These are phyloP conservation scores for Thomomys bottae DNA, from an alignment of 2,113 vertebrate genomes.

Conservation along the genomic window DNA sequence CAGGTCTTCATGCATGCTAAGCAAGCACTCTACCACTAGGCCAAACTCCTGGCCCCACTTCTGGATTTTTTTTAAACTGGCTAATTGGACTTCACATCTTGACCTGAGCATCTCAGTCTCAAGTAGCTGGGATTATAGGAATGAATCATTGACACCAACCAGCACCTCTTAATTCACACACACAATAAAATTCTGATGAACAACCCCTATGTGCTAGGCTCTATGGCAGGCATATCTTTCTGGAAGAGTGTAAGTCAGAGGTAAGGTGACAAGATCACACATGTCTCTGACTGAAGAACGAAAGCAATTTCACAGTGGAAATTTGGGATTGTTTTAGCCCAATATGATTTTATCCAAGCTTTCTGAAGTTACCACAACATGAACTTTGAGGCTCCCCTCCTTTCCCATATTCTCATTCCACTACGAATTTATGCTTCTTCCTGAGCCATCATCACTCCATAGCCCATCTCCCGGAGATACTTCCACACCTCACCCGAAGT, in stretches of 20 bases:
- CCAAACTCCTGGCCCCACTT: too few relatives aligned
- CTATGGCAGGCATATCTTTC: not conserved
- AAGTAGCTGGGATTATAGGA: too few relatives aligned
- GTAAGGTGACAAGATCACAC: not conserved
- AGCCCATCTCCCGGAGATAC: not conserved
- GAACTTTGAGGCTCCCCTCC: not conserved
- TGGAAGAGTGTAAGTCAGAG: not conserved
- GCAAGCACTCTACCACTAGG: too few relatives aligned
- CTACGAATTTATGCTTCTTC: not conserved
- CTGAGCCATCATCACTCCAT: not conserved
- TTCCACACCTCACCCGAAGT: not conserved
- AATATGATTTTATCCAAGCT: not conserved
- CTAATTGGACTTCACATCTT: too few relatives aligned
- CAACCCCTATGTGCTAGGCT: not conserved
- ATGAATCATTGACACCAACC: too few relatives aligned
- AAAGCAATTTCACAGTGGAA: not conserved
- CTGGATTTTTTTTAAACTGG: too few relatives aligned
- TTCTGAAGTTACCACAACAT: not conserved
- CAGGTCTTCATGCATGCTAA: too few relatives aligned
- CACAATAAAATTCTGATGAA: constrained; percentile 16
- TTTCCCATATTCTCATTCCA: too few relatives aligned
- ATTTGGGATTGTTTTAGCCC: not conserved
- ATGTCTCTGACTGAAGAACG: not conserved
- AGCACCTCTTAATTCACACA: not conserved
- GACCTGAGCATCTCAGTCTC: too few relatives aligned